These are phyloP conservation scores for Erythrolamprus reginae DNA, from an alignment of 2,113 vertebrate species.

Conservation along the genomic window DNA sequence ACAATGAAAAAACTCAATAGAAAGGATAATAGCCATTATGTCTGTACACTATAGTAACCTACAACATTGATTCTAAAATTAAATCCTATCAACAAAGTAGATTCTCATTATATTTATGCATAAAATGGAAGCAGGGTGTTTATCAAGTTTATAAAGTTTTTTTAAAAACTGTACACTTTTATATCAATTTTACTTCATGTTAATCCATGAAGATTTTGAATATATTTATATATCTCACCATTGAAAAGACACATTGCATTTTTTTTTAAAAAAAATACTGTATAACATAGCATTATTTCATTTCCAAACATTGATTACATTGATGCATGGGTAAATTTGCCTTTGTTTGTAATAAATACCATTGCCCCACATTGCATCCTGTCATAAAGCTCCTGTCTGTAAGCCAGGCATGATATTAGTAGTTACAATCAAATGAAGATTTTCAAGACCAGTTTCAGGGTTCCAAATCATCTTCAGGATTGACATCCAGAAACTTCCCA, in stretches of 20 bases:
- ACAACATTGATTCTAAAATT: neutral
- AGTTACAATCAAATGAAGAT: neutral
- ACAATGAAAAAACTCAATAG: slow-evolving; percentile 42
- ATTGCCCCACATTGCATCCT: neutral
- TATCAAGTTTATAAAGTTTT: slow-evolving; percentile 1
- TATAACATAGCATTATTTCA: neutral
- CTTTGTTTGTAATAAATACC: neutral
- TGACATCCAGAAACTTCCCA: neutral
- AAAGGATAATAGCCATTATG: neutral
- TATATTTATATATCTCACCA: neutral
- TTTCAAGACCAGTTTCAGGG: neutral
- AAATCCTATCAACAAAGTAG: neutral
- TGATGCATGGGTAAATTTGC: neutral
- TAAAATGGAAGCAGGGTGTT: neutral
- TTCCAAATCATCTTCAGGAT: no score
- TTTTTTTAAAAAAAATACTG: neutral
- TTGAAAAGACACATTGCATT: neutral
- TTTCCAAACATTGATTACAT: neutral
- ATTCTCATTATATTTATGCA: neutral
- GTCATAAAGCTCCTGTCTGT: neutral
- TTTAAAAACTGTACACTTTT: slow-evolving; percentile 17
- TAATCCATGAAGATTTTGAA: neutral
- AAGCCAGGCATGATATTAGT: neutral
- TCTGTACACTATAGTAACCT: neutral
- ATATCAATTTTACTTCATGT: neutral